Evolutionary conservation across 2,113 vertebrate genomes (phyloP).

Genomic region (Leptodactylus fuscus): DNA sequence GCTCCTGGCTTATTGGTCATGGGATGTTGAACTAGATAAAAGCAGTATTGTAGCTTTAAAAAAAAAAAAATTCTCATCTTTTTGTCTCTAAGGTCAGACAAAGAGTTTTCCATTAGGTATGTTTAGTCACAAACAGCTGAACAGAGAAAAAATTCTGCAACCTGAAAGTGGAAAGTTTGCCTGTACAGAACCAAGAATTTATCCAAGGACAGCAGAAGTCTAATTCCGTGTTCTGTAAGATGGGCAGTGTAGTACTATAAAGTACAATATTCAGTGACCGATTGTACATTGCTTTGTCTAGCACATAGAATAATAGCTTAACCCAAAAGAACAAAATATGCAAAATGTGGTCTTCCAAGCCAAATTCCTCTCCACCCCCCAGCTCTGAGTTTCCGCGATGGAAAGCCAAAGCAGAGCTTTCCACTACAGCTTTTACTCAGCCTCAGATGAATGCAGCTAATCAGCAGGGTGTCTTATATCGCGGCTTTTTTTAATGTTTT

Average conservation of each 20-base stretch:
- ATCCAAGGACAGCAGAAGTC: not conserved
- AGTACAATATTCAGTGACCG: not conserved
- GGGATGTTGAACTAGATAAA: no score
- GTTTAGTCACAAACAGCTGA: not conserved
- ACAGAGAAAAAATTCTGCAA: not conserved
- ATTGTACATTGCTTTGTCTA: not conserved
- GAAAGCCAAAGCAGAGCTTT: no score
- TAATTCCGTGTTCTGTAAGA: not conserved
- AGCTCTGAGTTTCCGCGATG: no score
- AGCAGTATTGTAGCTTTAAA: not conserved
- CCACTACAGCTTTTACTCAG: no score
- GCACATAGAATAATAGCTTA: not conserved
- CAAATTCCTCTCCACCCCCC: no score
- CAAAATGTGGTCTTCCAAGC: not conserved
- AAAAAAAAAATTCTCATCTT: no score
- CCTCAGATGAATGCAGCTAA: no score
- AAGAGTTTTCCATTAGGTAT: not conserved
- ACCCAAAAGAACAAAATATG: not conserved
- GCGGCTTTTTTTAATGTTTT: no score
- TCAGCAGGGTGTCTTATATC: no score
- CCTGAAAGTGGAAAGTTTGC: no score
- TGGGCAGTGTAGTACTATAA: not conserved
- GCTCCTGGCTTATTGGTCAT: not conserved
- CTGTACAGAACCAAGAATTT: not conserved
- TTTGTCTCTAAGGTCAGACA: not conserved